phyloP scores from a whole-genome alignment of 2,797 vertebrate genomes.

The Chaetodon trifasciatus region DNA sequence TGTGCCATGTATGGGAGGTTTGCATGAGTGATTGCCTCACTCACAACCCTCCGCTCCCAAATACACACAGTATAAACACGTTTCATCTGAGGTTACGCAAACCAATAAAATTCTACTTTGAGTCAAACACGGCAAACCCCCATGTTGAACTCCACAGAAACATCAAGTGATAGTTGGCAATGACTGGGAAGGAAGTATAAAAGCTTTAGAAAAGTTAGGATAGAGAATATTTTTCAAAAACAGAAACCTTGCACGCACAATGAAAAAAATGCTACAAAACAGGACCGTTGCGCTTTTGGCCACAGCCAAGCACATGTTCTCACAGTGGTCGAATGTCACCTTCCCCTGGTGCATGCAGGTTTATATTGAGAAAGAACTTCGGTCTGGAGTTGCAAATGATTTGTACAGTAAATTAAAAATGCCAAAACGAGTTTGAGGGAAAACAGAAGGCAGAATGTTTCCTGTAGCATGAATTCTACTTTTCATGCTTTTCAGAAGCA shows the following conservation, averaged over 20 bases:
- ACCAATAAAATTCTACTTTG: conserved; percentile 21
- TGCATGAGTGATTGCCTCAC: conserved; percentile 16
- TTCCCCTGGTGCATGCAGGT: conserved; percentile 30
- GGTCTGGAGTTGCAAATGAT: background rate
- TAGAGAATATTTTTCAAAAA: conserved; percentile 19
- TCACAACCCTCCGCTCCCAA: conserved; percentile 4
- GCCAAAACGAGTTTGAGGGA: conserved; percentile 5
- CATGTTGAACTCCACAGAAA: background rate
- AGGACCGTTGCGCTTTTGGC: conserved; percentile 32
- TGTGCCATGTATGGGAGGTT: conserved; percentile 3
- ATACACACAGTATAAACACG: conserved; percentile 27
- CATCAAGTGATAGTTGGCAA: conserved; percentile 31
- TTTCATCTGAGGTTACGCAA: conserved; percentile 26
- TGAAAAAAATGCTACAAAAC: conserved; percentile 52
- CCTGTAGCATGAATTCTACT: background rate
- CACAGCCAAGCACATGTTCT: conserved; percentile 43
- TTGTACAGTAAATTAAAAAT: conserved; percentile 27
- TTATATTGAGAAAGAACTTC: conserved; percentile 3
- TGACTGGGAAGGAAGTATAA: conserved; percentile 47
- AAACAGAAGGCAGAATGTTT: background rate
- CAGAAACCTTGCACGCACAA: conserved; percentile 9
- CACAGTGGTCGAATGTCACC: conserved; percentile 69
- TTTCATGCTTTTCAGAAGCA: background rate
- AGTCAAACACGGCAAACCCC: conserved; percentile 2
- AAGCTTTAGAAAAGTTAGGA: conserved; percentile 52